A percentile compares a stretch with the other conserved stretches of the same genome.
Conservation (phyloP, 53 echinoderm and acorn worm genomes). For the Apostichopus leukothele region DNA sequence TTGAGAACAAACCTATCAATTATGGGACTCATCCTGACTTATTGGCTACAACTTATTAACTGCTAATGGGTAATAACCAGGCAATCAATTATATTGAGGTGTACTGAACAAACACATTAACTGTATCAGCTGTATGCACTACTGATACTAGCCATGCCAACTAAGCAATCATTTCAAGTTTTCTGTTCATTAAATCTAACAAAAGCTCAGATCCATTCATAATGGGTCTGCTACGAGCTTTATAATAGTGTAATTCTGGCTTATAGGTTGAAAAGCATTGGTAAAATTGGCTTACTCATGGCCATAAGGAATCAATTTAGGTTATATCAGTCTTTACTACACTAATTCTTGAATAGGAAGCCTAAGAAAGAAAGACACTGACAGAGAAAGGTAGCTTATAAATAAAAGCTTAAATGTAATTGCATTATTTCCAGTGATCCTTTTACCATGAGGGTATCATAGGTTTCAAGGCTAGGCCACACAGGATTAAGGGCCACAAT, state of each 20-base stretch:
- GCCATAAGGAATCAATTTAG: background rate
- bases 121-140: background rate
- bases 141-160: background rate
- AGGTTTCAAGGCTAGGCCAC: slow-evolving; percentile 24
- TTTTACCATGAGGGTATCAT: background rate
- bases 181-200: background rate
- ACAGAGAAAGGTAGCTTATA: background rate
- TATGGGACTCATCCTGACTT: background rate
- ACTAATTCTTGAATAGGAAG: background rate
- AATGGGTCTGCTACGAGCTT: background rate
- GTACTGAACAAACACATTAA: slow-evolving; percentile 24
- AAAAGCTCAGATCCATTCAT: background rate
- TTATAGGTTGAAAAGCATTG: background rate
- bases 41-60: slow-evolving; percentile 39
- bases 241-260: slow-evolving; percentile 4
- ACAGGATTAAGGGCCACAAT: slow-evolving; percentile 21
- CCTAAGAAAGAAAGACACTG: background rate
- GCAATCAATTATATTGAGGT: slow-evolving; percentile 23
- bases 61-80: slow-evolving; percentile 4
- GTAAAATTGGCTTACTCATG: background rate
- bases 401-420: background rate
- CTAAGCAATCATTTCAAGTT: slow-evolving; percentile 3
- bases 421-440: slow-evolving; percentile 2
- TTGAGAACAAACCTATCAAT: background rate
- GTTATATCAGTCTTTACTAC: background rate